Evolutionary conservation across 2,113 vertebrate genomes (phyloP).

Genomic region (Tragulus kanchil): DNA sequence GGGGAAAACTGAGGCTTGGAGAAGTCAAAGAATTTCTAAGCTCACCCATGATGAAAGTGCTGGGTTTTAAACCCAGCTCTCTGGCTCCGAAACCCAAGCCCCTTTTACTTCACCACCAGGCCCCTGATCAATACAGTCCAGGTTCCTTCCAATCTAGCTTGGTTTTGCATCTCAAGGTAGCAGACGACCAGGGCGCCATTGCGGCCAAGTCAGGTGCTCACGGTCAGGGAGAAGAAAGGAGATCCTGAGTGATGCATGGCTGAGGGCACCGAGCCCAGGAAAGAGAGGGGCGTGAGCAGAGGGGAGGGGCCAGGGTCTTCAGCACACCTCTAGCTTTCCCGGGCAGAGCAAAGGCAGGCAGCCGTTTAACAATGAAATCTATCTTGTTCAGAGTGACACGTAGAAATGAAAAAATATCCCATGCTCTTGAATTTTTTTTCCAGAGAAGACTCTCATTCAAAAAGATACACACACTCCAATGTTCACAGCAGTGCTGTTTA

Average conservation of each 20-base stretch:
- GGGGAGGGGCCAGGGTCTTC: accelerated
- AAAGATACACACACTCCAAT: background rate
- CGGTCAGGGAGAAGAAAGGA: background rate
- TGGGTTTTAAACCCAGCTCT: background rate
- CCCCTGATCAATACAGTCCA: background rate
- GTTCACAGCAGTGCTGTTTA: background rate
- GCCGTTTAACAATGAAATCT: background rate
- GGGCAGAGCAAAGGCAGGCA: background rate
- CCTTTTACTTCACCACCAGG: background rate
- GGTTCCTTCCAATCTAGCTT: background rate
- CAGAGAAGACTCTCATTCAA: background rate
- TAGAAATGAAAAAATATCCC: background rate
- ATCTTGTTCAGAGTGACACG: background rate
- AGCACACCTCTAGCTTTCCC: background rate
- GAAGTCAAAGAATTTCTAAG: background rate
- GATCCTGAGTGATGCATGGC: background rate
- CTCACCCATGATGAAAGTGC: background rate
- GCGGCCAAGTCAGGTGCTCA: background rate
- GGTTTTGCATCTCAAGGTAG: background rate
- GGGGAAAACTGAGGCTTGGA: conserved; percentile 1
- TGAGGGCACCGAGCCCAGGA: background rate
- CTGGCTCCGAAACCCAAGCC: background rate
- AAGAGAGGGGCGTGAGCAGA: background rate
- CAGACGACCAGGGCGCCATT: background rate
- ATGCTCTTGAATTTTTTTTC: background rate